Evolutionary conservation across 2,113 vertebrate species (phyloP).

Genomic region (Anolis sagrei): DNA sequence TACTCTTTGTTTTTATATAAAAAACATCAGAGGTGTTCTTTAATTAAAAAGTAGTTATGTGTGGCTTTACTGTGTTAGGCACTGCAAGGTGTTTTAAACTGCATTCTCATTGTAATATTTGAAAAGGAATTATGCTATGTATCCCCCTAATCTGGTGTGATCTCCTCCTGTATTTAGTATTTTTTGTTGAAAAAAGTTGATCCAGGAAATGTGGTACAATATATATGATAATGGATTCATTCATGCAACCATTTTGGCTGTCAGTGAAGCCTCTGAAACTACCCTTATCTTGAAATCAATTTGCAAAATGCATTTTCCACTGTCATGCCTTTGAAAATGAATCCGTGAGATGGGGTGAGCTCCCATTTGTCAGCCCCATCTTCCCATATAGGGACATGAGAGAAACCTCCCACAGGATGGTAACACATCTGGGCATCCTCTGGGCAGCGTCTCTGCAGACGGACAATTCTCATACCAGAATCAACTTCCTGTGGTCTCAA

Average conservation of each 20-base stretch:
- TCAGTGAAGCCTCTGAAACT: background rate
- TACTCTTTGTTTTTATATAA: background rate
- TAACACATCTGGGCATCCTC: no score
- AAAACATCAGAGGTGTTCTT: background rate
- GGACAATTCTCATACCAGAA: no score
- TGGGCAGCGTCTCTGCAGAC: no score
- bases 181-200: background rate
- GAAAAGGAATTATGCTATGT: background rate
- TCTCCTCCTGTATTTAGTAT: background rate
- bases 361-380: no score
- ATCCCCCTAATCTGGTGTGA: background rate
- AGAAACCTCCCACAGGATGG: no score
- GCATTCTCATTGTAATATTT: background rate
- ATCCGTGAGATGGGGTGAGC: no score
- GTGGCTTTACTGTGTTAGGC: background rate
- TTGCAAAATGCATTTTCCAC: background rate
- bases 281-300: background rate
- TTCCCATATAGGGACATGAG: no score
- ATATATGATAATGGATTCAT: background rate
- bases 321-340: no score
- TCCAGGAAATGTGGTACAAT: background rate
- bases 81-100: background rate
- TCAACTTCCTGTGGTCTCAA: no score
- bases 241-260: background rate
- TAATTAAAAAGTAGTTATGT: background rate